Evolutionary conservation across 2,888 invertebrate species (phyloP).

Genomic region (Caenorhabditis angaria): DNA sequence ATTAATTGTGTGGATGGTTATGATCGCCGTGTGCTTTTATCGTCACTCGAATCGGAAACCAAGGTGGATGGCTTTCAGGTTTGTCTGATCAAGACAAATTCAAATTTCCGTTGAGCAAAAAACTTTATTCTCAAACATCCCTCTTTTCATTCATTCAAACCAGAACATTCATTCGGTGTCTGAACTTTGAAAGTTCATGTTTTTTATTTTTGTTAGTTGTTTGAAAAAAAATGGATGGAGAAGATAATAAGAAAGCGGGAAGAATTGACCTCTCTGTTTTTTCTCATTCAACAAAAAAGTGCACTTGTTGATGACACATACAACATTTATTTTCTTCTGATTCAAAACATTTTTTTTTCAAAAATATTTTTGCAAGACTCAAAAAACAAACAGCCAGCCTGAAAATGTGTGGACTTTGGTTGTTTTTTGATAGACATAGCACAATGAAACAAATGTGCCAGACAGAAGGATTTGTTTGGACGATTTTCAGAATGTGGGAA

Average conservation of each 20-base stretch:
- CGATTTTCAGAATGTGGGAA: no score
- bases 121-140: no score
- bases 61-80: slow-evolving; percentile 48
- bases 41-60: slow-evolving; percentile 39
- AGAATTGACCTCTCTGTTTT: background rate
- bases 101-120: background rate
- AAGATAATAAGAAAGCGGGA: background rate
- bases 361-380: background rate
- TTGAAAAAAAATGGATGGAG: background rate
- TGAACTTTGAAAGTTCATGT: background rate
- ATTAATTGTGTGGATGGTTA: slow-evolving; percentile 48
- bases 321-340: background rate
- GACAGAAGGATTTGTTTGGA: no score
- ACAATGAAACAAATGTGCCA: no score
- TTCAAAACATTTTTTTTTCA: background rate
- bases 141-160: no score
- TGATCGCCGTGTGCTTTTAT: slow-evolving; percentile 45
- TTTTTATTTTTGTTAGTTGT: background rate
- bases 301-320: background rate
- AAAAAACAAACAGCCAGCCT: no score
- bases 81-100: background rate
- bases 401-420: no score
- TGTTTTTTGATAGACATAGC: no score
- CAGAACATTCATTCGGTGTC: background rate
- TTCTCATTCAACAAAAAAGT: background rate